Base-by-base conservation (phyloP, 2,797 vertebrate genomes). In the Protosalanx chinensis region DNA sequence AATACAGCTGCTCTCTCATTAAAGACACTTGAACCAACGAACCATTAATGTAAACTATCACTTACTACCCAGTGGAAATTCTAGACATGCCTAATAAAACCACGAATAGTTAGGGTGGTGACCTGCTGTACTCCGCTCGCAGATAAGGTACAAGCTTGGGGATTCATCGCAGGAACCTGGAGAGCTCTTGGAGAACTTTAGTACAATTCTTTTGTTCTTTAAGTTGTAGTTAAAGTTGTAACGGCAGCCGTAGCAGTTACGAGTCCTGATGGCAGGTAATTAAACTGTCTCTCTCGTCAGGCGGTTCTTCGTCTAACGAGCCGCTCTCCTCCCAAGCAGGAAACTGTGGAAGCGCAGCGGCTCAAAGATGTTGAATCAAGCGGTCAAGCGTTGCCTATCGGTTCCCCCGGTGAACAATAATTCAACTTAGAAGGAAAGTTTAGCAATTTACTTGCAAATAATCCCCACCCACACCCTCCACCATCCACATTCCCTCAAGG, bases 281-380 rank as follows among this genome's bases (percentile, higher is more conserved):
- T 89, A 90, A 89, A 88, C 76, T 81, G 85, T 83, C 80, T 90
- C 85, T 82, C 81, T 89, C 87, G 84, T 85, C 82, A 75, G 87
- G 82, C 81, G 86, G 78, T 69, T 72, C 70, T 64, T 12, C 76
- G 73, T 77, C 77, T 88, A 87, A 89, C 85, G 86, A 90, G 86
- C 80, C 77, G 76, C 82, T 83, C 80, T 81, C 84, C 79, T 85
- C 86, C 85, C 84, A 89, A 88, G 83, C 84, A 88, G 82, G 84
- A 81, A 83, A 84, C 81, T 76, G 82, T 81, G 74, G 56, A 80
- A 85, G 82, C 79, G 41, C 41, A 46, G 41, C 41, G 12, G 12
- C 41, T 46, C 41, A 46, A 46, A 78, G 79, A 84, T 81, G 75
- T 76, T 76, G 59, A 56, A 78, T 79, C 74, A 76, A 78, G 79